Evolutionary conservation across 2,888 invertebrate genomes (phyloP), one percentile per base, ranked within the genome.

Genomic region (Apodemia mormo): DNA sequence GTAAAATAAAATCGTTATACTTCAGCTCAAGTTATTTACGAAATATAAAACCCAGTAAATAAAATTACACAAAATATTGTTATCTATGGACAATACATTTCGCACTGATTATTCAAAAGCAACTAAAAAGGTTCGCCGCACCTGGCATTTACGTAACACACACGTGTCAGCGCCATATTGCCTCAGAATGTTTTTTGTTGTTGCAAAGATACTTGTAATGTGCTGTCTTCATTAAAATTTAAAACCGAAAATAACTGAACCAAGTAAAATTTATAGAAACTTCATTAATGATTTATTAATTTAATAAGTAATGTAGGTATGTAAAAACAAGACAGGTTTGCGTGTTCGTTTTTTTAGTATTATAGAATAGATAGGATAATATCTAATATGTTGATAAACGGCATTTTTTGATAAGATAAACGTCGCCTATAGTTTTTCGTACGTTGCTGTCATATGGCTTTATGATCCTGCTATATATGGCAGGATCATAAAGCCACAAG

Each of bases 111-210:
- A n/a, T n/a, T 52, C 52, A 49, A 61, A 61, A 61, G 33, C 61
- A 61, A 61, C 37, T n/a, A 61, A 58, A 61, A 61, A 61, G 33
- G 30, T 61, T 33, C 10, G n/a, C 61, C 61, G 33, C 61, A 61
- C 61, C 61, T 61, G 61, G 33, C 12, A 1, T 33, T 61, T 33
- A 61, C 61, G 61, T 61, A 61, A 61, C 33, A 33, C 37, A 37
- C 61, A 61, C 61, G 61, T 61, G 61, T 61, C 61, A 12, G 33
- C 33, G 37, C 61, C 61, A 37, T 61, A 61, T 61, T 61, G 14
- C 58, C 30, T 5, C 61, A 61, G n/a, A 33, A 37, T 37, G 61
- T 61, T 58, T 61, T 61, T 58, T 61, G 14, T 61, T 61, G 7
- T 30, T 61, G 58, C 49, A 49, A 37, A 33, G 33, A 61, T 61